Base-by-base conservation (phyloP, 2,888 invertebrate species). In the Nymphalis urticae region DNA sequence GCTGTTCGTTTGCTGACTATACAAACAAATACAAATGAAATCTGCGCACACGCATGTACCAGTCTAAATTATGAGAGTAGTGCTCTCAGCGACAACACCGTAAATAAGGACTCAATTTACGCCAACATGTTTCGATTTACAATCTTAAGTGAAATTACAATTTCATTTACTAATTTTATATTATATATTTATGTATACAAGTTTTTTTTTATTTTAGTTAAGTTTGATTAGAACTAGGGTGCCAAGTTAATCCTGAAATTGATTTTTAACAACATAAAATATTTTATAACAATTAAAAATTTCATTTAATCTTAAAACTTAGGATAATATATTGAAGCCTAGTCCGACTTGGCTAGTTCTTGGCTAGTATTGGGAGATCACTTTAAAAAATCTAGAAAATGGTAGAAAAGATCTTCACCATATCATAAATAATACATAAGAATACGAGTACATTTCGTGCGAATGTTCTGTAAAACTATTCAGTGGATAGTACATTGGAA, bases 361-460 rank as follows among this genome's bases (percentile, higher is more conserved):
- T n/a, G n/a, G n/a, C n/a, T n/a, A n/a, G n/a, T n/a, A 64, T 62
- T 67, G 72, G 70, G 70, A 70, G 75, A 74, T 74, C 74, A 74
- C 73, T 71, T 63, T 13, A 66, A 87, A 82, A 83, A 85, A 82
- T 76, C 74, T 64, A 85, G 85, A 85, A 88, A 87, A 89, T 81
- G n/a, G n/a, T n/a, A n/a, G n/a, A n/a, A n/a, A n/a, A n/a, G n/a
- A n/a, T n/a, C n/a, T n/a, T n/a, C n/a, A n/a, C n/a, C n/a, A n/a
- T n/a, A n/a, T n/a, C n/a, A n/a, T n/a, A n/a, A n/a, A n/a, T n/a
- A n/a, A n/a, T n/a, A n/a, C n/a, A n/a, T n/a, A n/a, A n/a, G n/a
- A n/a, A n/a, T n/a, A n/a, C n/a, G n/a, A n/a, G n/a, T n/a, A 83
- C 81, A 83, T 80, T 79, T 78, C 85, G 87, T 88, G 90, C 85